A percentile compares a stretch with the other conserved stretches of the same genome.
phyloP scores from a whole-genome alignment of 1,140 invertebrate species.

The Penaeus japonicus region DNA sequence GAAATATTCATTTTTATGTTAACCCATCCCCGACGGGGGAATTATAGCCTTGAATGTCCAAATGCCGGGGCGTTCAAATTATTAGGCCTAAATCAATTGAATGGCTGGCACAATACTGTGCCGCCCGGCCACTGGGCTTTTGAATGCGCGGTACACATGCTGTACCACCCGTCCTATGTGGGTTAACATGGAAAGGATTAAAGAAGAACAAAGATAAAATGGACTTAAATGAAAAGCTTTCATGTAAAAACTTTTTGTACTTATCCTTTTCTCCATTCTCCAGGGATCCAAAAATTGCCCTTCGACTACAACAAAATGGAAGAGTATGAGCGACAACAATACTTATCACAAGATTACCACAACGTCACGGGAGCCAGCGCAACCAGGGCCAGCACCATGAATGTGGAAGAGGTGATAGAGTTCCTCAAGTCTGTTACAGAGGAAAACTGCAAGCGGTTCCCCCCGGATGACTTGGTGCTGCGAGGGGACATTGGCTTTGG shows the following conservation, averaged over 20 bases:
- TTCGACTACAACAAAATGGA: constrained; percentile 56
- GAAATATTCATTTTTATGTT: too few species aligned
- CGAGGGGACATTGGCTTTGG: constrained; percentile 86
- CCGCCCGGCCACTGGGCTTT: too few species aligned
- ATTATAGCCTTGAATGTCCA: too few species aligned
- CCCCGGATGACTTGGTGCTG: constrained; percentile 76
- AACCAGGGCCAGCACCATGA: constrained; percentile 72
- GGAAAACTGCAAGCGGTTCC: constrained; percentile 71
- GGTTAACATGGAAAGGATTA: too few species aligned
- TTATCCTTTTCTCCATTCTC: not conserved
- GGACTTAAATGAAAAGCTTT: not conserved
- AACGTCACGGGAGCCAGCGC: constrained; percentile 69
- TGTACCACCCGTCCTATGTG: too few species aligned
- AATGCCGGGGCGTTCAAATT: too few species aligned
- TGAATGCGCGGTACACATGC: too few species aligned
- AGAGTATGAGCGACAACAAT: constrained; percentile 43
- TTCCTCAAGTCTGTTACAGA: constrained; percentile 78
- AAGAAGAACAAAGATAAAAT: not conserved
- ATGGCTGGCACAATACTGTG: too few species aligned
- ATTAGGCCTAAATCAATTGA: too few species aligned
- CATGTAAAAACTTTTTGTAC: not conserved
- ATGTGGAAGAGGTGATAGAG: constrained; percentile 79
- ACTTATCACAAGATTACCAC: constrained; percentile 44
- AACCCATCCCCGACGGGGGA: too few species aligned
- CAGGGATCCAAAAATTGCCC: constrained; percentile 57